Evolutionary conservation across 64 coral and sea anemone genomes (phyloP), one percentile per base, ranked within the genome.

Genomic region (Pocillopora damicornis): DNA sequence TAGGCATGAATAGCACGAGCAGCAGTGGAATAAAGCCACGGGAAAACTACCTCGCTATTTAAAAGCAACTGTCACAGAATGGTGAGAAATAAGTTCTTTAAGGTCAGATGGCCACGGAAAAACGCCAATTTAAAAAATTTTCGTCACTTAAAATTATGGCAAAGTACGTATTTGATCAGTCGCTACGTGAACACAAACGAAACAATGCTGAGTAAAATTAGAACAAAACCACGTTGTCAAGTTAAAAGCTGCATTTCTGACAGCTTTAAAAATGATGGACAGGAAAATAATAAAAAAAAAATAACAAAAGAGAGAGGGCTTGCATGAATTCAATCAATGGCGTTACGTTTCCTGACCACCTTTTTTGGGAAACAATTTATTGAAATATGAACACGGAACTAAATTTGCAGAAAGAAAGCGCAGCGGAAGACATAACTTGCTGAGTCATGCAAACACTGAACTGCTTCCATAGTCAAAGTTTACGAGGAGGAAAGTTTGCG

Each of bases 171-270:
- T 85, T 85, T 85, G 36, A 85, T 57, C 64, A 85, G 42, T 71
- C 81, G 77, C 67, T 85, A 73, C 18, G 81, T 85, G 71, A 85
- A 73, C 81, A 63, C n/a, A 22, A 0, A 56, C 11, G 10, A 18
- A 67, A 85, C 65, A 85, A 85, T 72, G 45, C 81, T 2, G 13
- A 45, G 11, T 83, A 22, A 73, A 85, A 57, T 0, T 85, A 23
- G 65, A 13, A 85, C 81, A 83, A 68, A 83, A 68, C 61, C 25
- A 51, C 2, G 26, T 35, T 51, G 80, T 83, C 80, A 83, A 68
- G 61, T 51, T 13, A 51, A 81, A 83, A 73, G 22, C 35, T 56
- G 15, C 35, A 51, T 73, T 11, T 17, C 22, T 73, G 81, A 85
- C 81, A 85, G 81, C 63, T 85, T 45, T 20, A 72, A 57, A 85